Evolutionary conservation across 1,140 invertebrate genomes (phyloP).

Genomic region (Microplitis demolitor): DNA sequence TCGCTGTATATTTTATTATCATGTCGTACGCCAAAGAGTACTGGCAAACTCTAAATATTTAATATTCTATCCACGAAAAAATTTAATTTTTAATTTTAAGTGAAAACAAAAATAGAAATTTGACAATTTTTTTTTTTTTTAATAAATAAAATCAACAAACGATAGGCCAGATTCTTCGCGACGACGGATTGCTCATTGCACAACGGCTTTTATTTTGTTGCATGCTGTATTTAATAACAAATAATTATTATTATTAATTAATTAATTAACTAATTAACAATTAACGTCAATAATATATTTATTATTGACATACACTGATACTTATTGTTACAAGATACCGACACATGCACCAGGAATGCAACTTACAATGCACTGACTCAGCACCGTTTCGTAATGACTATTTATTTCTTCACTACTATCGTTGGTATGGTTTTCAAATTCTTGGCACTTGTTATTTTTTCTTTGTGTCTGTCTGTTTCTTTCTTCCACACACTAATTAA

Average conservation of each 20-base stretch:
- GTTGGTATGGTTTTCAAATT: constrained; percentile 42
- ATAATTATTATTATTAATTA: background rate
- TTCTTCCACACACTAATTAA: too few relatives aligned
- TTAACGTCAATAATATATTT: background rate
- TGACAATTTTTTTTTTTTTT: background rate
- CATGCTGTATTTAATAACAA: constrained; percentile 14
- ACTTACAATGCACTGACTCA: constrained; percentile 53
- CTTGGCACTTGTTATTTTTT: background rate
- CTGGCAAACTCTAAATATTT: constrained; percentile 2
- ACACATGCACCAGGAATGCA: constrained; percentile 53
- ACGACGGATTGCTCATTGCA: constrained; percentile 19
- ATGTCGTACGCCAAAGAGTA: constrained; percentile 16
- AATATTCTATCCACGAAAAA: too few relatives aligned
- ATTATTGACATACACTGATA: background rate
- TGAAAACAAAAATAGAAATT: too few relatives aligned
- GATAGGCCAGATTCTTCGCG: constrained; percentile 16
- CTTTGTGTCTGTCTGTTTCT: background rate
- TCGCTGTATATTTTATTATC: too few relatives aligned
- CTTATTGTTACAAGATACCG: constrained; percentile 50
- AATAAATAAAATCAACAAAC: background rate
- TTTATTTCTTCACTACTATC: constrained; percentile 47
- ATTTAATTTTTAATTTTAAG: too few relatives aligned
- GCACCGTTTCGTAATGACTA: constrained; percentile 50
- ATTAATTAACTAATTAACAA: background rate
- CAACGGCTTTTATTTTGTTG: constrained; percentile 13